These are phyloP conservation scores for Drosophila obscura DNA, from an alignment of 1,140 invertebrate genomes.

Conservation along the genomic window DNA sequence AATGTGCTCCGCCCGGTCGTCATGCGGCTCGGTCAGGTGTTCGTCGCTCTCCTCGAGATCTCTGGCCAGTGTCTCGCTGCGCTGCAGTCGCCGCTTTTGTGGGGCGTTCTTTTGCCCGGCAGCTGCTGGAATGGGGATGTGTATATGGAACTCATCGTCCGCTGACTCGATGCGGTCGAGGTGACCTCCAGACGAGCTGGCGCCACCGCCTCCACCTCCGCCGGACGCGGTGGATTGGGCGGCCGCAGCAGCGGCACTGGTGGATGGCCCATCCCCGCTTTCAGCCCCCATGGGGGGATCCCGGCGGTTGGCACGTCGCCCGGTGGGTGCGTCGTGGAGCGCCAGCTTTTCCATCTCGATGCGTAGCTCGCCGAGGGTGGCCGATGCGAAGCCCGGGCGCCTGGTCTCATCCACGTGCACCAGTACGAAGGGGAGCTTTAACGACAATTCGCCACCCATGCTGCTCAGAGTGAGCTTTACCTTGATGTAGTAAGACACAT, in stretches of 20 bases:
- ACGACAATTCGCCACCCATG: slow-evolving; percentile 91
- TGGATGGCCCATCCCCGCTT: slow-evolving; percentile 55
- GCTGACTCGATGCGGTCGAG: slow-evolving; percentile 62
- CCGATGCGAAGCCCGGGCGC: slow-evolving; percentile 41
- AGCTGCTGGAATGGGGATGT: slow-evolving; percentile 45
- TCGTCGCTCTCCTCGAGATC: slow-evolving; percentile 61
- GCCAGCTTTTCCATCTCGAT: slow-evolving; percentile 67
- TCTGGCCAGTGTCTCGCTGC: slow-evolving; percentile 73
- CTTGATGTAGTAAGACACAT: slow-evolving; percentile 95
- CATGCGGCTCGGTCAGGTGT: neutral
- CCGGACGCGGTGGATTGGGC: neutral
- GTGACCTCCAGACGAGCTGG: slow-evolving; percentile 3
- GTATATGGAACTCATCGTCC: slow-evolving; percentile 68
- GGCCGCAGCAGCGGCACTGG: slow-evolving; percentile 53
- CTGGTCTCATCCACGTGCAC: slow-evolving; percentile 73
- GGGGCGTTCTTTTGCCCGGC: neutral
- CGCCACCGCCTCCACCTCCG: slow-evolving; percentile 3
- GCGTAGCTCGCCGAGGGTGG: slow-evolving; percentile 50
- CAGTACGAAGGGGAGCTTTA: slow-evolving; percentile 92
- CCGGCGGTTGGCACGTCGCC: slow-evolving; percentile 39
- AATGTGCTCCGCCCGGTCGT: slow-evolving; percentile 40
- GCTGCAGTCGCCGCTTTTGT: slow-evolving; percentile 58
- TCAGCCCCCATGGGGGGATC: slow-evolving; percentile 3
- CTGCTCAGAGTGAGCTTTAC: slow-evolving; percentile 91
- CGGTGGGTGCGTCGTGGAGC: slow-evolving; percentile 64